A percentile compares a stretch with the other conserved stretches of the same genome.
phyloP scores from a whole-genome alignment of 2,113 vertebrate species.

The Silurus glanis region DNA sequence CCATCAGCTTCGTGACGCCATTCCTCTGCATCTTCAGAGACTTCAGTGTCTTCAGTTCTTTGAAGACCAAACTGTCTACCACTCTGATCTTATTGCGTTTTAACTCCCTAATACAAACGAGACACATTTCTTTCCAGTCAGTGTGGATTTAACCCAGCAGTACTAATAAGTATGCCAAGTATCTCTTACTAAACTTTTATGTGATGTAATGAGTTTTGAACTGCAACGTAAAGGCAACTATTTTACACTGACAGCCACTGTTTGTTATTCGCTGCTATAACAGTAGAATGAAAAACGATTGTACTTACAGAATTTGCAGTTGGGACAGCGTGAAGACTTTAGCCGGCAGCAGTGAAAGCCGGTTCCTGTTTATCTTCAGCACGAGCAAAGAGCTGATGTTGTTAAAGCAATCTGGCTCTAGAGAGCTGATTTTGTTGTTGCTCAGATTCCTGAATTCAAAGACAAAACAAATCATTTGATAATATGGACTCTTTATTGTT shows the following conservation, averaged over 20 bases:
- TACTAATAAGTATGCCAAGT: neutral
- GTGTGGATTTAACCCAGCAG: neutral
- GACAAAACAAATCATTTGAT: slow-evolving; percentile 45
- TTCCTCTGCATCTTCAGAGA: slow-evolving; percentile 96
- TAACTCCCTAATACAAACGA: slow-evolving; percentile 79
- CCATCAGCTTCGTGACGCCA: slow-evolving; percentile 90
- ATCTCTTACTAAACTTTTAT: neutral
- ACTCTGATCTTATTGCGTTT: slow-evolving; percentile 93
- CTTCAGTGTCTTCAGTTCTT: slow-evolving; percentile 89
- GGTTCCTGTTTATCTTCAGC: slow-evolving; percentile 91
- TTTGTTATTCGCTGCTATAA: neutral
- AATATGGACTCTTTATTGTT: neutral
- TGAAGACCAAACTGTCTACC: slow-evolving; percentile 94
- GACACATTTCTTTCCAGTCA: slow-evolving; percentile 5
- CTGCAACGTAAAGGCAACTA: neutral
- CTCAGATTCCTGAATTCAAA: slow-evolving; percentile 84
- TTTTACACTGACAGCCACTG: neutral
- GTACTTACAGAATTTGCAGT: slow-evolving; percentile 91
- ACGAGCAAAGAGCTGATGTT: slow-evolving; percentile 89
- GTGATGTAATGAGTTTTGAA: neutral
- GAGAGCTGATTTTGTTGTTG: slow-evolving; percentile 89
- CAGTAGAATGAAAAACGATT: neutral
- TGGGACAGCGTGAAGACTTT: slow-evolving; percentile 92
- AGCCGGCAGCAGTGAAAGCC: slow-evolving; percentile 82
- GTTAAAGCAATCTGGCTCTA: slow-evolving; percentile 94